These are phyloP conservation scores for Ellobius talpinus DNA, from an alignment of 2,113 vertebrate genomes.

Conservation along the genomic window DNA sequence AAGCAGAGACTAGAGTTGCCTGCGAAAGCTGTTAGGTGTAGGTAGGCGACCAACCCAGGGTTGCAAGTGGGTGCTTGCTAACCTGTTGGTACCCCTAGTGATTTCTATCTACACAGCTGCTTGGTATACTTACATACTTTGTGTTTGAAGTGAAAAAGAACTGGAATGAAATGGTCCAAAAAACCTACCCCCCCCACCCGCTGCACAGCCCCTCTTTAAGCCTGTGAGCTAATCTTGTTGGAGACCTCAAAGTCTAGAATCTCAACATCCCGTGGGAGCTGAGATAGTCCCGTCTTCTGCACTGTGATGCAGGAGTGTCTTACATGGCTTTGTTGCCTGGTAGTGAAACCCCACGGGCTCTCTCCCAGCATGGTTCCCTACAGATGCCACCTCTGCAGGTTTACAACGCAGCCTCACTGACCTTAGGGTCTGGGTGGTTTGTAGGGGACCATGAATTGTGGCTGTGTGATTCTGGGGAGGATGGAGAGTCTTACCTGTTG, in stretches of 20 bases:
- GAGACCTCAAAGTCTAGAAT: rapidly evolving
- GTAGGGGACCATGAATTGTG: rapidly evolving
- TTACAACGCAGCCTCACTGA: not conserved
- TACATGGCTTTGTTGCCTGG: too few species aligned
- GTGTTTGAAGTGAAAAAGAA: not conserved
- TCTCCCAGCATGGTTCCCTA: too few species aligned
- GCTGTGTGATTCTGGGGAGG: too few species aligned
- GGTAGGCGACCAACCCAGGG: too few species aligned
- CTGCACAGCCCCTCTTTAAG: not conserved
- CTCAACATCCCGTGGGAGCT: not conserved
- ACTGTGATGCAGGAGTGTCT: rapidly evolving
- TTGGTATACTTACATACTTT: rapidly evolving
- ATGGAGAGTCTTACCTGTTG: rapidly evolving
- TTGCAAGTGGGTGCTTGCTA: not conserved
- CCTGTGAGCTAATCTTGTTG: not conserved
- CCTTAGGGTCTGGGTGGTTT: rapidly evolving
- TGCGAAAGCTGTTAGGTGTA: rapidly evolving
- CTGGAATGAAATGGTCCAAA: not conserved
- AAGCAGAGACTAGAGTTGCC: not conserved
- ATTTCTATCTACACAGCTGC: not conserved
- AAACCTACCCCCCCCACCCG: too few species aligned
- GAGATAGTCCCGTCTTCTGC: not conserved
- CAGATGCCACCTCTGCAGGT: not conserved
- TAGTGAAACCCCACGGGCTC: rapidly evolving
- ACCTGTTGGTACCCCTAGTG: rapidly evolving